A percentile compares a stretch with the other conserved stretches of the same genome.
These are phyloP conservation scores for Agrotis exclamationis DNA, from an alignment of 2,888 invertebrate species.

Conservation along the genomic window DNA sequence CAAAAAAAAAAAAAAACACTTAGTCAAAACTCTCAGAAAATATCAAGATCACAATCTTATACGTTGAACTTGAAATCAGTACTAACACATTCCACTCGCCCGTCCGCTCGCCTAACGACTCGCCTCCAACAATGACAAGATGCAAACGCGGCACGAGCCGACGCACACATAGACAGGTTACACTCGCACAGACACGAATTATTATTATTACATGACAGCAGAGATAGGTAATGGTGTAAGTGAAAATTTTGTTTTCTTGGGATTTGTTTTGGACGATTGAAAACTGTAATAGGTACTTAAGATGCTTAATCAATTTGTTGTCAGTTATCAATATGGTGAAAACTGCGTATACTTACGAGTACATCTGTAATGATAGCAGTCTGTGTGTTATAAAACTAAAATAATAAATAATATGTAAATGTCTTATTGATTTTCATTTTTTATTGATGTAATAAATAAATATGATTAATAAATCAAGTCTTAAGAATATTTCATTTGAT, in stretches of 20 bases:
- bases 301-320: no score
- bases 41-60: slow-evolving; percentile 14
- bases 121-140: slow-evolving; percentile 59
- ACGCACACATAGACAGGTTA: slow-evolving; percentile 63
- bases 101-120: slow-evolving; percentile 57
- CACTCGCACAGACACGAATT: slow-evolving; percentile 66
- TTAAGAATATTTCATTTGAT: no score
- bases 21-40: neutral
- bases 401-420: no score
- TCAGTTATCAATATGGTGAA: no score
- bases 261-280: neutral
- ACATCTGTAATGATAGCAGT: no score
- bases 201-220: slow-evolving; percentile 73
- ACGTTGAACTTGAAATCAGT: slow-evolving; percentile 42
- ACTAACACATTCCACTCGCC: slow-evolving; percentile 64
- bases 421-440: no score
- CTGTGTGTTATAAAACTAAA: no score
- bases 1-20: no score
- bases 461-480: no score
- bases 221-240: slow-evolving; percentile 69
- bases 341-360: no score
- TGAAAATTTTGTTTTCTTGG: slow-evolving; percentile 68
- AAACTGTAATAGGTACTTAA: neutral
- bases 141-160: slow-evolving; percentile 73
- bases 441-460: no score